A percentile compares a stretch with the other conserved stretches of the same genome.
Conservation (phyloP, 2,888 invertebrate genomes). For the Archips xylosteana region DNA sequence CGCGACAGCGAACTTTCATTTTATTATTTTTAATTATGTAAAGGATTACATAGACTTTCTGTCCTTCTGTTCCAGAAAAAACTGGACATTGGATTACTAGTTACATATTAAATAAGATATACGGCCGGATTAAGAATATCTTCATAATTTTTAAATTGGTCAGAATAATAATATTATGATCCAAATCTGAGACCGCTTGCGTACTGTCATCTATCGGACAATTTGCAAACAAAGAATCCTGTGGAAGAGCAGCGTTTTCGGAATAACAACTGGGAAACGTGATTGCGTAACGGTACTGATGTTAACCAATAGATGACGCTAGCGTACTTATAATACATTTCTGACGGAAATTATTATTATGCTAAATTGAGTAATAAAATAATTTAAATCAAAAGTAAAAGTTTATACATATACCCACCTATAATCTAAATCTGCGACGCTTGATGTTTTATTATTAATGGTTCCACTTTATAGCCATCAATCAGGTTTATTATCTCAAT, state of each 20-base stretch:
- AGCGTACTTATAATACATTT: background rate
- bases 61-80: background rate
- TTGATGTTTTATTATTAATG: slow-evolving; percentile 6
- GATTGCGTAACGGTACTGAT: background rate
- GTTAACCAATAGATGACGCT: slow-evolving; percentile 22
- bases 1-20: slow-evolving; percentile 25
- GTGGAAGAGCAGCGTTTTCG: background rate
- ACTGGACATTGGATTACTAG: too few species aligned
- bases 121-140: too few species aligned
- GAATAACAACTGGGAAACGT: background rate
- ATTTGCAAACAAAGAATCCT: background rate
- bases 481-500: slow-evolving; percentile 20
- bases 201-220: background rate
- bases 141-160: too few species aligned
- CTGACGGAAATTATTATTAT: background rate
- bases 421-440: background rate
- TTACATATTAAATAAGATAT: too few species aligned
- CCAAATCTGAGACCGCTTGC: background rate
- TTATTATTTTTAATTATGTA: background rate
- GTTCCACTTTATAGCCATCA: slow-evolving; percentile 9
- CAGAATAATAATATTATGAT: too few species aligned
- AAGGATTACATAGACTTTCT: background rate
- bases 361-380: background rate
- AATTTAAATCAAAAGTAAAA: slow-evolving; percentile 5
- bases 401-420: background rate